Conservation (phyloP, 2,113 vertebrate species). For the Camelus bactrianus region DNA sequence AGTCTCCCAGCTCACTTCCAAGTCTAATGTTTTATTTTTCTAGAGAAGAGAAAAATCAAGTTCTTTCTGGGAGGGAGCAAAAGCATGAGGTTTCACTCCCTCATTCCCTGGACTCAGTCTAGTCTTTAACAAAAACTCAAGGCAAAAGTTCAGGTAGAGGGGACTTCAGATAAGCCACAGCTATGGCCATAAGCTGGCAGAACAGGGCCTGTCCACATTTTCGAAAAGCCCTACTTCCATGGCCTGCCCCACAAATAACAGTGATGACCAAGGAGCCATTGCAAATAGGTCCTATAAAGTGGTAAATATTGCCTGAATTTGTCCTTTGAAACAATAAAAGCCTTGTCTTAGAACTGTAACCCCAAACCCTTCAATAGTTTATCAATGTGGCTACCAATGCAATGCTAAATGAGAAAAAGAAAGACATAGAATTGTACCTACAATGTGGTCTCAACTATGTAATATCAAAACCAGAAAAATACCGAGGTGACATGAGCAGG, state of each 20-base stretch:
- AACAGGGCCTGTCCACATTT: background rate
- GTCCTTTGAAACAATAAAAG: conserved; percentile 33
- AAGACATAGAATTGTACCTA: background rate
- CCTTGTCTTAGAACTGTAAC: background rate
- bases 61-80: background rate
- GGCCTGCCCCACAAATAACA: background rate
- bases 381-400: background rate
- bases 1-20: background rate
- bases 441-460: background rate
- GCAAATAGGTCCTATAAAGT: background rate
- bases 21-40: conserved; percentile 2
- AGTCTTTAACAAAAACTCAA: background rate
- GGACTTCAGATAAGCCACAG: background rate
- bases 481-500: background rate
- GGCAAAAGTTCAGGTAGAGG: background rate
- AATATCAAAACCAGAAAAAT: conserved; percentile 1
- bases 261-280: background rate
- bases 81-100: background rate
- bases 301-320: background rate
- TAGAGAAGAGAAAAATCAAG: background rate
- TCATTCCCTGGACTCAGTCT: background rate
- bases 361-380: background rate
- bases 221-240: background rate
- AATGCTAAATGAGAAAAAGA: background rate
- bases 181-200: background rate